Conservation (phyloP, 2,797 vertebrate genomes). For the Psittacula derbiana region DNA sequence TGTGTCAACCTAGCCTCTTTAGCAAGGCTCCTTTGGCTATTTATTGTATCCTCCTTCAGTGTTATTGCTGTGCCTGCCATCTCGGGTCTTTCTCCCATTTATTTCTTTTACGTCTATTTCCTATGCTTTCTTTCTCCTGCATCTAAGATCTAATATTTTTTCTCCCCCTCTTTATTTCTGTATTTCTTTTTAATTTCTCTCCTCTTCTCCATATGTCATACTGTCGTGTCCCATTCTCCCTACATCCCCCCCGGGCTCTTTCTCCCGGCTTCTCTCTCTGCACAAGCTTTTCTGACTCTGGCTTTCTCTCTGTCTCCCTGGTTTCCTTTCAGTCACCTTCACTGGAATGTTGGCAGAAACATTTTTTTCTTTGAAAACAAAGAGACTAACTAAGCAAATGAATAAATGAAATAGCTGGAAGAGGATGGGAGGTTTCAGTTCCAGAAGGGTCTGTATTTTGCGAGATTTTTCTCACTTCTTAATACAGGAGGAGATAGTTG, state of each 20-base stretch:
- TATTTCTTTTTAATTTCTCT: neutral
- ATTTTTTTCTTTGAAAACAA: slow-evolving; percentile 47
- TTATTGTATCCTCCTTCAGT: neutral
- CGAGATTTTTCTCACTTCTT: neutral
- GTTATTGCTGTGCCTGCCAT: neutral
- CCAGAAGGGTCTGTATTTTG: neutral
- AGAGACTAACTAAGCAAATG: slow-evolving; percentile 43
- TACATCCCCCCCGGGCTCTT: neutral
- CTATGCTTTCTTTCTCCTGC: neutral
- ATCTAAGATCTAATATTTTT: neutral
- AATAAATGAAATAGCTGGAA: slow-evolving; percentile 47
- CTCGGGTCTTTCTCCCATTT: neutral
- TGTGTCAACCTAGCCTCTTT: neutral
- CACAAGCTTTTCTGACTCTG: neutral
- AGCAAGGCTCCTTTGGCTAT: neutral
- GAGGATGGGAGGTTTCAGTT: neutral
- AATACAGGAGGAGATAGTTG: neutral
- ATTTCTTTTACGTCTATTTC: neutral
- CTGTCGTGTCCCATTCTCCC: neutral
- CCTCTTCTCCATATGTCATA: neutral
- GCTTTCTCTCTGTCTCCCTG: slow-evolving; percentile 14
- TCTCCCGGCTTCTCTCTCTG: neutral
- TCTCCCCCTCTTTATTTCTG: neutral
- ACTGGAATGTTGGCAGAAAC: slow-evolving; percentile 57
- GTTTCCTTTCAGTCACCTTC: slow-evolving; percentile 57